A percentile compares a stretch with the other conserved stretches of the same genome.
Conservation (phyloP, 2,888 invertebrate species). For the Mactromeris polynyma region DNA sequence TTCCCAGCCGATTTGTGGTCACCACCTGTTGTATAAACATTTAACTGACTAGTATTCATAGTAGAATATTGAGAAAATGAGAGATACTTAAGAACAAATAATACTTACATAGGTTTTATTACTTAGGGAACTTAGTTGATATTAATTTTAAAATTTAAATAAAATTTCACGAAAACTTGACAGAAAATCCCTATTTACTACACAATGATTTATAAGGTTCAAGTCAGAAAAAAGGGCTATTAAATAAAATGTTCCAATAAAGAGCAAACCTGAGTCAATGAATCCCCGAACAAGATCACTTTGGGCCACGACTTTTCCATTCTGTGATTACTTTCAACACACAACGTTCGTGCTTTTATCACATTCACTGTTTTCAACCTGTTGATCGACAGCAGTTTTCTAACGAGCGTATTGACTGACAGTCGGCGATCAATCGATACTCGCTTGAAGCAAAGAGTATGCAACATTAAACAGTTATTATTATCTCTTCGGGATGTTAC, state of each 20-base stretch:
- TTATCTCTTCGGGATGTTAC: not conserved
- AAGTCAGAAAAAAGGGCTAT: not conserved
- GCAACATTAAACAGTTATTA: slow-evolving; percentile 19
- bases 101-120: not conserved
- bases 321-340: not conserved
- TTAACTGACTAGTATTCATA: not conserved
- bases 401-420: slow-evolving; percentile 2
- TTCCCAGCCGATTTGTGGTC: no score
- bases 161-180: no score
- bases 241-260: not conserved
- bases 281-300: slow-evolving; percentile 84
- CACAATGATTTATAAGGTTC: not conserved
- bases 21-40: no score
- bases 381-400: not conserved
- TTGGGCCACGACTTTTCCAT: slow-evolving; percentile 74
- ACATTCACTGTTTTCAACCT: not conserved
- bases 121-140: not conserved
- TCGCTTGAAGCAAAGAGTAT: not conserved
- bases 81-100: not conserved
- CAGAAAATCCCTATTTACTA: not conserved
- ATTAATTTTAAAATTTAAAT: not conserved
- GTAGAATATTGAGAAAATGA: not conserved
- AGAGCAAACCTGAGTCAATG: slow-evolving; percentile 82
- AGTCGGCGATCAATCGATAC: slow-evolving; percentile 32
- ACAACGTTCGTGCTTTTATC: not conserved